A percentile compares a stretch with the other conserved stretches of the same genome.
phyloP scores from a whole-genome alignment of 2,797 vertebrate species.

The Ctenopoma multispine region DNA sequence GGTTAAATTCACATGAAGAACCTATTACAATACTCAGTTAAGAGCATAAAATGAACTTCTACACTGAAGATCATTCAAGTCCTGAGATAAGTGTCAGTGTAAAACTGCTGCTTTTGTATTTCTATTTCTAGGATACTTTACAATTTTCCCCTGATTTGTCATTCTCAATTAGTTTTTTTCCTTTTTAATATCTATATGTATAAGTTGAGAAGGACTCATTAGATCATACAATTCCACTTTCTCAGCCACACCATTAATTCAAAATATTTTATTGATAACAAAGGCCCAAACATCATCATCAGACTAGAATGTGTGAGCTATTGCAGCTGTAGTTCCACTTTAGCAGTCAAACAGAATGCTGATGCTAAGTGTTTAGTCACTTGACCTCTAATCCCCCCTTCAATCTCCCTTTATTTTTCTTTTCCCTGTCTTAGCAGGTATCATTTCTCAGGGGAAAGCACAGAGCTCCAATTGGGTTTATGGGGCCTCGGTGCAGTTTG shows the following conservation, averaged over 20 bases:
- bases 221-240: too few species aligned
- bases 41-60: neutral
- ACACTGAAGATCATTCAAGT: too few species aligned
- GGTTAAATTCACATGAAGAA: too few species aligned
- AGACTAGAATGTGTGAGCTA: neutral
- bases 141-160: too few species aligned
- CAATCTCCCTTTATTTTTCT: constrained; percentile 29
- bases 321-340: constrained; percentile 2
- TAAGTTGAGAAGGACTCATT: too few species aligned
- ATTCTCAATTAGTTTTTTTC: too few species aligned
- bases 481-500: constrained; percentile 51
- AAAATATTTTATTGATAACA: too few species aligned
- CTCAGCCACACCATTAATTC: too few species aligned
- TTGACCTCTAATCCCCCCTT: constrained; percentile 30
- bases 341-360: constrained; percentile 5
- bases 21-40: neutral
- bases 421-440: constrained; percentile 45
- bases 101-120: too few species aligned
- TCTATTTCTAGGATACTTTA: too few species aligned
- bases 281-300: neutral
- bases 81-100: too few species aligned
- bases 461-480: constrained; percentile 52
- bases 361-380: constrained; percentile 23
- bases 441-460: constrained; percentile 50
- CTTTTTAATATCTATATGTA: too few species aligned